Evolutionary conservation across 2,113 vertebrate genomes (phyloP).

Genomic region (Ciconia stormi): DNA sequence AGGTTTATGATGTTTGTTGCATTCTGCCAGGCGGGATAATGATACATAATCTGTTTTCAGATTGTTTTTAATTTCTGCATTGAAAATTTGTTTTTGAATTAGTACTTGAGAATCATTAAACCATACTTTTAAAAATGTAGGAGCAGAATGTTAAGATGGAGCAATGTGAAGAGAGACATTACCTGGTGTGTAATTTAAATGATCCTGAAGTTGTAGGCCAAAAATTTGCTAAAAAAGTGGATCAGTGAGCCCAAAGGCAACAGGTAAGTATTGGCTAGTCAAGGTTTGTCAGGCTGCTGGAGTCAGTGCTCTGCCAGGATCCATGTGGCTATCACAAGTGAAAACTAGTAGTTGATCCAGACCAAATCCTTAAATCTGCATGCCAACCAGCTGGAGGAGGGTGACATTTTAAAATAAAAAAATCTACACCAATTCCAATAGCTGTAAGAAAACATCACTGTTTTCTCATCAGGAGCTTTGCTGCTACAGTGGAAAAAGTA

Average conservation of each 20-base stretch:
- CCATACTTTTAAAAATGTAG: neutral
- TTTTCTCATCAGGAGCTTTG: neutral
- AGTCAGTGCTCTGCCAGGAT: neutral
- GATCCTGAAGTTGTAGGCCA: neutral
- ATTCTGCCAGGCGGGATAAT: conserved; percentile 2
- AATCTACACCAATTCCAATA: neutral
- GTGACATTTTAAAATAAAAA: neutral
- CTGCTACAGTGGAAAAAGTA: neutral
- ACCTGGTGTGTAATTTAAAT: neutral
- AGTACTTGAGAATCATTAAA: neutral
- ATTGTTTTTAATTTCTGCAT: conserved; percentile 21
- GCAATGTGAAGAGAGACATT: neutral
- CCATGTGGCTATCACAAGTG: neutral
- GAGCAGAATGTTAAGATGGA: neutral
- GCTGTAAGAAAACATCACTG: neutral
- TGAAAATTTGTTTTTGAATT: conserved; percentile 22
- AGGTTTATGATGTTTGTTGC: neutral
- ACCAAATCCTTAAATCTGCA: neutral
- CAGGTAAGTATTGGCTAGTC: neutral
- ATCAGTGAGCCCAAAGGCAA: neutral
- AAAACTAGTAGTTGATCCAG: neutral
- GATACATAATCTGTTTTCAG: conserved; percentile 21
- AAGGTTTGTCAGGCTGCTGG: neutral
- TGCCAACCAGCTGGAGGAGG: neutral
- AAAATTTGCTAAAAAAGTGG: neutral